A percentile compares a stretch with the other conserved stretches of the same genome.
Evolutionary conservation across 2,113 vertebrate genomes (phyloP).

Genomic region (Tapirus terrestris): DNA sequence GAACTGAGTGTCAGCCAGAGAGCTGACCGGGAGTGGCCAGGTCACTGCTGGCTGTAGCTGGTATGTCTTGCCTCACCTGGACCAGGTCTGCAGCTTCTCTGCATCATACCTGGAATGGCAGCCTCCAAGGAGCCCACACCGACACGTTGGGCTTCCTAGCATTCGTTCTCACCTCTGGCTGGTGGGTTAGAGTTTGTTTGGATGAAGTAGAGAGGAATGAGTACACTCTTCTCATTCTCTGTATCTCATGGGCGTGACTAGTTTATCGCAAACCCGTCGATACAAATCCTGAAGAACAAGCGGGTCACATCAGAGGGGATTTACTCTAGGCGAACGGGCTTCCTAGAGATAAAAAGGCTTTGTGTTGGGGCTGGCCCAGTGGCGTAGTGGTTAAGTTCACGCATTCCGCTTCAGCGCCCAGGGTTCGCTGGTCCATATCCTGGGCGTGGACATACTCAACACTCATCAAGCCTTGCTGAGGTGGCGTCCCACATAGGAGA

Average conservation of each 20-base stretch:
- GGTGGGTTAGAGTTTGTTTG: background rate
- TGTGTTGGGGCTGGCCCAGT: too few relatives aligned
- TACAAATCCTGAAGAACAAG: background rate
- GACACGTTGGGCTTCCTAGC: fast-evolving
- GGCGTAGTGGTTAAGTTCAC: too few relatives aligned
- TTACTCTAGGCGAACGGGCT: background rate
- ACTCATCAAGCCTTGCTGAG: too few relatives aligned
- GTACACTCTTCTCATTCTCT: background rate
- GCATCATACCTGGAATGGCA: background rate
- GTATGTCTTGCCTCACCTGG: background rate
- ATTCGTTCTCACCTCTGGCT: background rate
- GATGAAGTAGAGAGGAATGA: background rate
- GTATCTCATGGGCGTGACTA: fast-evolving
- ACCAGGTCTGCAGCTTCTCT: background rate
- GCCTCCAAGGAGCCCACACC: background rate
- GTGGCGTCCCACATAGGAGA: too few relatives aligned
- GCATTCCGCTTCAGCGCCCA: too few relatives aligned
- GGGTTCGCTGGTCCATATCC: too few relatives aligned
- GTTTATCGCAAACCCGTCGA: background rate
- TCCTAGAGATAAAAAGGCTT: background rate
- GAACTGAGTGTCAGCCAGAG: background rate
- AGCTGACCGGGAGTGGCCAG: background rate
- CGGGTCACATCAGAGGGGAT: fast-evolving
- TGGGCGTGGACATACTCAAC: too few relatives aligned
- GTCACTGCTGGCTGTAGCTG: background rate